These are phyloP conservation scores for Sinocyclocheilus rhinocerous DNA, from an alignment of 2,113 vertebrate species.

Conservation along the genomic window DNA sequence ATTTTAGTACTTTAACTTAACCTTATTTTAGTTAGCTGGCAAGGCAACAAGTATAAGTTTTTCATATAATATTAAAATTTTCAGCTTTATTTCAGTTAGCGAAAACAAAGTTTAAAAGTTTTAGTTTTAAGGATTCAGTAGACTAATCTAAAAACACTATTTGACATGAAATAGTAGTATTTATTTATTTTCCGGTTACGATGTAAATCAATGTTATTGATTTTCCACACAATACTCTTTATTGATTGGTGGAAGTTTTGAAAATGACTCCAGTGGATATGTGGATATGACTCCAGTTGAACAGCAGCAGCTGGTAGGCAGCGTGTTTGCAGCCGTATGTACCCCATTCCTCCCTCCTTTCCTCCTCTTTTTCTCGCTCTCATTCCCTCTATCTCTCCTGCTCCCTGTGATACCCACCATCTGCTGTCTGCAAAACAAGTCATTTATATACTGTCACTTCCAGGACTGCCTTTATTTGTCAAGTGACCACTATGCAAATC, in stretches of 20 bases:
- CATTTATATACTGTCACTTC: slow-evolving; percentile 84
- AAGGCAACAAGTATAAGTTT: neutral
- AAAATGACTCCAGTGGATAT: slow-evolving; percentile 67
- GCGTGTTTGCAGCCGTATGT: slow-evolving; percentile 61
- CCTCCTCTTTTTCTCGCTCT: slow-evolving; percentile 40
- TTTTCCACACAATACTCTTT: slow-evolving; percentile 17
- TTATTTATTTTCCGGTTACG: neutral
- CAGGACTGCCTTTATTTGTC: slow-evolving; percentile 81
- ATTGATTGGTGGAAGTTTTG: slow-evolving; percentile 31
- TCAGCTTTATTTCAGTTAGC: neutral
- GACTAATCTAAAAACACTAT: neutral
- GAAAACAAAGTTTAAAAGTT: neutral
- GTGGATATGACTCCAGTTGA: slow-evolving; percentile 55
- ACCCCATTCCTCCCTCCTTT: slow-evolving; percentile 29
- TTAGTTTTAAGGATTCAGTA: neutral
- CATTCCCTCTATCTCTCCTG: slow-evolving; percentile 66
- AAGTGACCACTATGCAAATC: slow-evolving; percentile 85
- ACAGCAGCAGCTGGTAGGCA: slow-evolving; percentile 87
- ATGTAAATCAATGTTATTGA: slow-evolving; percentile 46
- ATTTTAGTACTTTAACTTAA: neutral
- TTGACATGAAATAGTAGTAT: neutral
- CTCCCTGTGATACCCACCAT: slow-evolving; percentile 86
- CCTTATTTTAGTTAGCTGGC: neutral
- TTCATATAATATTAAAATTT: neutral
- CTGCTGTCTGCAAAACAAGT: slow-evolving; percentile 92